Percentiles rank a stretch among this genome's conserved stretches.
phyloP scores from a whole-genome alignment of 2,797 vertebrate species.

The Rhinophrynus dorsalis region DNA sequence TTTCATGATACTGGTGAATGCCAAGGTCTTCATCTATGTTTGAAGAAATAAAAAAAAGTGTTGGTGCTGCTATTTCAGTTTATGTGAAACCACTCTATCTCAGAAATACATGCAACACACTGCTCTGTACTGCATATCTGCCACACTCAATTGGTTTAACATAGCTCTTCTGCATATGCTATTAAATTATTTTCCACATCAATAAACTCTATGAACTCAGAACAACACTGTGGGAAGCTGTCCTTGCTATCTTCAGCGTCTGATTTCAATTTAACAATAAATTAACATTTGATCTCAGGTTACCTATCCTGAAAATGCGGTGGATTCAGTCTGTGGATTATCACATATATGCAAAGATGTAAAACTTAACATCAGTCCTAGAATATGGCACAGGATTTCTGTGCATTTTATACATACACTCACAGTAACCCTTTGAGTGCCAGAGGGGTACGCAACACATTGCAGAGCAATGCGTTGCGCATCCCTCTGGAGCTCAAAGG shows the following conservation, averaged over 20 bases:
- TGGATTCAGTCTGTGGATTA: not conserved
- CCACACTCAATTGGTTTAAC: constrained; percentile 46
- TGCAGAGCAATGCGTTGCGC: too few species aligned
- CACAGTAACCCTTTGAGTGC: too few species aligned
- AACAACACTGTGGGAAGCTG: constrained; percentile 41
- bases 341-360: too few species aligned
- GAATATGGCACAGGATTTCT: too few species aligned
- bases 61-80: not conserved
- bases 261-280: constrained; percentile 45
- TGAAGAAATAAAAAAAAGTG: constrained; percentile 46
- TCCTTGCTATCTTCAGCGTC: constrained; percentile 34
- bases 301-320: constrained; percentile 1
- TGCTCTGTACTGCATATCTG: constrained; percentile 34
- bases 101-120: too few species aligned
- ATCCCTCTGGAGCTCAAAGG: too few species aligned
- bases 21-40: constrained; percentile 89
- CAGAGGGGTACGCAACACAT: too few species aligned
- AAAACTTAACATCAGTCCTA: too few species aligned
- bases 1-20: constrained; percentile 88
- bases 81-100: not conserved
- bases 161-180: constrained; percentile 35
- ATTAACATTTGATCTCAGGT: constrained; percentile 40
- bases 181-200: constrained; percentile 46
- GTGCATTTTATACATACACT: too few species aligned
- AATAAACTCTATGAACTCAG: constrained; percentile 34